These are phyloP conservation scores for Sterrhoptilus dennistouni DNA, from an alignment of 2,113 vertebrate genomes.

Conservation along the genomic window DNA sequence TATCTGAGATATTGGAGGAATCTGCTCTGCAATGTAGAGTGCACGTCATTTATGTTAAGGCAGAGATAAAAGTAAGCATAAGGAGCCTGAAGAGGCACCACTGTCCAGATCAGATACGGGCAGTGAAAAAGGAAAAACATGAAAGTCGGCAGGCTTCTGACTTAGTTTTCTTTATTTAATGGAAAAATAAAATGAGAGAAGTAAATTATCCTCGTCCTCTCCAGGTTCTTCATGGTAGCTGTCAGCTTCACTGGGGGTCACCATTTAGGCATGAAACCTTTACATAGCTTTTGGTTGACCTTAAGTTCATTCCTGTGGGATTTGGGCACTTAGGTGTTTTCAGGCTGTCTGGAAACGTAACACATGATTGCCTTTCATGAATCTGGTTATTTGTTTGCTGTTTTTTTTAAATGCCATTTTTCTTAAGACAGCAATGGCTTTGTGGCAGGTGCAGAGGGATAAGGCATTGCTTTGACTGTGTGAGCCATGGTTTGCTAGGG, in stretches of 20 bases:
- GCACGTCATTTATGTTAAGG: not conserved
- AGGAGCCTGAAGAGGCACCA: not conserved
- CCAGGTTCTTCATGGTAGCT: not conserved
- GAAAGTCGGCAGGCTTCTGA: not conserved
- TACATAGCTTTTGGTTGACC: not conserved
- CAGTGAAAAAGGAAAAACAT: not conserved
- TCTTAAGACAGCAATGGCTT: not conserved
- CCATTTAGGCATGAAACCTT: not conserved
- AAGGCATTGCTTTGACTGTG: not conserved
- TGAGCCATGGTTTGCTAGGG: not conserved
- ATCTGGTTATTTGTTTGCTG: not conserved
- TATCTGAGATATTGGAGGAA: not conserved
- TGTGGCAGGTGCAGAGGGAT: not conserved
- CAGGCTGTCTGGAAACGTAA: not conserved
- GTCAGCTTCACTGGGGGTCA: not conserved
- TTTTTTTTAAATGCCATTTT: not conserved
- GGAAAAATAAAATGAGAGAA: not conserved
- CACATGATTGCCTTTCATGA: not conserved
- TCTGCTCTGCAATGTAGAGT: not conserved
- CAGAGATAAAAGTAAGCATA: not conserved
- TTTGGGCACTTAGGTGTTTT: not conserved
- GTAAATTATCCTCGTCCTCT: not conserved
- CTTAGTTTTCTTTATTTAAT: not conserved
- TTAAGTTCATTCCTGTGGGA: not conserved
- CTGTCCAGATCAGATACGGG: constrained; percentile 2